Base-by-base conservation (phyloP, 2,888 invertebrate genomes). In the Brachyopa scutellaris region DNA sequence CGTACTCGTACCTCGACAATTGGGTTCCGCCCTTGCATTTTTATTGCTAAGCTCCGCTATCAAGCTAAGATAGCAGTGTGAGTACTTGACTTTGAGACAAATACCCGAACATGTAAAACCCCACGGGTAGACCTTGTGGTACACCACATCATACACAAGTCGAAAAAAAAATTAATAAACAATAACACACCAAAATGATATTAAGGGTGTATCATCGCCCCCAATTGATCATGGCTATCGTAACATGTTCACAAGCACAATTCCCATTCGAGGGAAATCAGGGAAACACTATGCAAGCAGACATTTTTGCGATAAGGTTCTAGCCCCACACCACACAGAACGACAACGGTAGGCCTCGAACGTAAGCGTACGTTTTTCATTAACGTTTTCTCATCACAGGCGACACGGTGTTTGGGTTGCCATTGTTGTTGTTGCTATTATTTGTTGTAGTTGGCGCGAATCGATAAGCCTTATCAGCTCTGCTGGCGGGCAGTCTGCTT, bases 401-500 rank as follows among this genome's bases (percentile, higher is more conserved):
- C 49, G 36, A 57, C 31, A 29, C 42, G 11, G 33, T 26, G 29
- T 53, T 21, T 38, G 36, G 62, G 47, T 36, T 36, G 40, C 51
- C 9, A 36, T 53, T 51, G 49, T 70, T 70, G 21, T 72, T 70
- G 26, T 15, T 72, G n/a, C 33, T 51, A 2, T 38, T 61, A 33
- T 67, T 73, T n/a, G 31, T 47, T 80, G 51, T 74, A 73, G 36
- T 45, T 73, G 55, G 49, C 62, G 69, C 64, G 57, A 70, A 70
- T 66, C 11, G 82, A 82, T 82, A 82, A 82, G 77, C 23, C 70
- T 82, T 82, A 82, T 82, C 82, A 82, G 61, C 70, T 72, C 53
- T 61, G 82, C 77, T 77, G 76, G 82, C 77, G 72, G 59, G 82
- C 70, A 66, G 82, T 77, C 82, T 82, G 70, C 70, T 77, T 82